Evolutionary conservation across 1,140 invertebrate species (phyloP), one percentile per base, ranked within the genome.

Genomic region (Leguminivora glycinivorella): DNA sequence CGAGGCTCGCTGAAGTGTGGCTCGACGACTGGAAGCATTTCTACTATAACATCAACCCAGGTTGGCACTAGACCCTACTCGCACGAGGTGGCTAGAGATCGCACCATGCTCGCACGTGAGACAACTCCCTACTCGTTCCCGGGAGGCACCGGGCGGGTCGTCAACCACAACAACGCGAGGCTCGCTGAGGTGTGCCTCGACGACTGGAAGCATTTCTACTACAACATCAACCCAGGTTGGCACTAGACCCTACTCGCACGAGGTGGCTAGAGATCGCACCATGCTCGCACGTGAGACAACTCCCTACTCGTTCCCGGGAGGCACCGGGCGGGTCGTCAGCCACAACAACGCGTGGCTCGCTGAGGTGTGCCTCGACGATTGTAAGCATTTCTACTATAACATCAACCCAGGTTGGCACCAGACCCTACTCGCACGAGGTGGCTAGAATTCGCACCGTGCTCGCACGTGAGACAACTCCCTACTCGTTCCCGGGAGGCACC

Each of bases 31-130:
- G 97, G 97, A 98, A 97, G 94, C 95, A 98, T 92, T 99, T 99
- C 95, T 99, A 98, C 95, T 98, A 98, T 95, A 97, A 97, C 93
- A 98, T 98, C 94, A 98, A 98, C 94, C 97, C 98, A 96, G 96
- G 96, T 97, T 58, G 22, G 56, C 56, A 19, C 17, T 52, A 52
- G 43, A 52, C 14, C 29, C 29, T 31, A 40, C 38, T 40, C 38
- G 38, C 12, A 9, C n/a, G n/a, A n/a, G n/a, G n/a, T n/a, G n/a
- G n/a, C n/a, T n/a, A n/a, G n/a, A n/a, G n/a, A n/a, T n/a, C n/a
- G n/a, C n/a, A n/a, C n/a, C n/a, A n/a, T n/a, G n/a, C n/a, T n/a
- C n/a, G n/a, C n/a, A 97, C 93, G 98, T 98, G 94, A 98, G 47
- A 52, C 19, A 10, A 47, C 5, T 7, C 17, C 17, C 19, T 22